Evolutionary conservation across 1,140 invertebrate species (phyloP).

Genomic region (Adelges cooleyi): DNA sequence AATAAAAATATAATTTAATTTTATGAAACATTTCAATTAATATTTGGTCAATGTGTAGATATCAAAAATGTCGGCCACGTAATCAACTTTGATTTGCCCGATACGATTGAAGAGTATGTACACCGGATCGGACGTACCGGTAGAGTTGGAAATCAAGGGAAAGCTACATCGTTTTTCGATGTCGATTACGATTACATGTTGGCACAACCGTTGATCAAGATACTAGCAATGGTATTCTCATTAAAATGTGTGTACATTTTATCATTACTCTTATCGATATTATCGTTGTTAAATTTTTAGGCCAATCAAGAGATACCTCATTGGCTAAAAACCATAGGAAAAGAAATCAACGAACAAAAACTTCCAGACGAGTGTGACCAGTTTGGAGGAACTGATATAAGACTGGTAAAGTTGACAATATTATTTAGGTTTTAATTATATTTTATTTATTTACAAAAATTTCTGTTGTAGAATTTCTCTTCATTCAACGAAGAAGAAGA

Average conservation of each 20-base stretch:
- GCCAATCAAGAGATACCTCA: slow-evolving; percentile 13
- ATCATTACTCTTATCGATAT: neutral
- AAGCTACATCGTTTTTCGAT: slow-evolving; percentile 30
- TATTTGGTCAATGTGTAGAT: too few relatives aligned
- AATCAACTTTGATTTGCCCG: slow-evolving; percentile 93
- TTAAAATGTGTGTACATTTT: neutral
- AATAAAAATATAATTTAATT: too few relatives aligned
- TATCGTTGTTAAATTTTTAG: neutral
- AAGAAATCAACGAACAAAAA: neutral
- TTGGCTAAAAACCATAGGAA: neutral
- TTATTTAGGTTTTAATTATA: too few relatives aligned
- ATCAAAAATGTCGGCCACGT: slow-evolving; percentile 97
- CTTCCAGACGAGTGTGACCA: neutral
- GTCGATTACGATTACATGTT: slow-evolving; percentile 2
- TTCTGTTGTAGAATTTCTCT: too few relatives aligned
- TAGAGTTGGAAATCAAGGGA: slow-evolving; percentile 67
- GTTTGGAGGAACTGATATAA: slow-evolving; percentile 2
- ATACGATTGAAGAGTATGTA: slow-evolving; percentile 93
- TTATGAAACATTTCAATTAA: too few relatives aligned
- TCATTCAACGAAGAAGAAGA: too few relatives aligned
- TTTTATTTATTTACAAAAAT: too few relatives aligned
- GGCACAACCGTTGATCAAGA: neutral
- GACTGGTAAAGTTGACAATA: slow-evolving; percentile 2
- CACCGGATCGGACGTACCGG: slow-evolving; percentile 97
- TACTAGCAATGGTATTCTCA: slow-evolving; percentile 10